Percentiles rank a stretch among this genome's conserved stretches.
These are phyloP conservation scores for Thomomys bottae DNA, from an alignment of 2,113 vertebrate genomes.

Conservation along the genomic window DNA sequence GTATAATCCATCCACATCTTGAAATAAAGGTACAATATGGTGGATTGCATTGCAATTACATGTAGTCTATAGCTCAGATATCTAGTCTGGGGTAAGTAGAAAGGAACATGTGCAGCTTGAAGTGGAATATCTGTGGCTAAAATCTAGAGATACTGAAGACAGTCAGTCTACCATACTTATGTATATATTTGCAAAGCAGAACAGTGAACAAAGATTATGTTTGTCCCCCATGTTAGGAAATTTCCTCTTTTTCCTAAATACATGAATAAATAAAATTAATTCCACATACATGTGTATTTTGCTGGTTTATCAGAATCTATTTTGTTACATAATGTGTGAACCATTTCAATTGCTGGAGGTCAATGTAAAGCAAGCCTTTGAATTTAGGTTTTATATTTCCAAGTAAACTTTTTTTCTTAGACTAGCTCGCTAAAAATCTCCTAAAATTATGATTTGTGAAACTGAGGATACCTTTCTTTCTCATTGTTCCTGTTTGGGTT, in stretches of 20 bases:
- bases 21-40: background rate
- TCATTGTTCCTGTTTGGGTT: background rate
- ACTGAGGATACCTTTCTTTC: background rate
- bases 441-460: conserved; percentile 5
- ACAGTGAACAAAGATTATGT: background rate
- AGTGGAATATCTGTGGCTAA: background rate
- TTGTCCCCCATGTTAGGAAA: background rate
- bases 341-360: background rate
- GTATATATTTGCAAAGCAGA: background rate
- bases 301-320: background rate
- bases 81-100: background rate
- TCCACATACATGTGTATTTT: background rate
- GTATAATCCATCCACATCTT: background rate
- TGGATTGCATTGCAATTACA: background rate
- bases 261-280: background rate
- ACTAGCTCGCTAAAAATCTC: conserved; percentile 15
- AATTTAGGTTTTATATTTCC: background rate
- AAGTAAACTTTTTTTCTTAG: background rate
- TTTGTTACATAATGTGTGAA: background rate
- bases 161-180: background rate
- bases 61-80: background rate
- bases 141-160: background rate
- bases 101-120: background rate
- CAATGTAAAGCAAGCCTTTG: background rate
- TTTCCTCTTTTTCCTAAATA: background rate